Evolutionary conservation across 2,888 invertebrate genomes (phyloP).

Genomic region (Polyploca ridens): DNA sequence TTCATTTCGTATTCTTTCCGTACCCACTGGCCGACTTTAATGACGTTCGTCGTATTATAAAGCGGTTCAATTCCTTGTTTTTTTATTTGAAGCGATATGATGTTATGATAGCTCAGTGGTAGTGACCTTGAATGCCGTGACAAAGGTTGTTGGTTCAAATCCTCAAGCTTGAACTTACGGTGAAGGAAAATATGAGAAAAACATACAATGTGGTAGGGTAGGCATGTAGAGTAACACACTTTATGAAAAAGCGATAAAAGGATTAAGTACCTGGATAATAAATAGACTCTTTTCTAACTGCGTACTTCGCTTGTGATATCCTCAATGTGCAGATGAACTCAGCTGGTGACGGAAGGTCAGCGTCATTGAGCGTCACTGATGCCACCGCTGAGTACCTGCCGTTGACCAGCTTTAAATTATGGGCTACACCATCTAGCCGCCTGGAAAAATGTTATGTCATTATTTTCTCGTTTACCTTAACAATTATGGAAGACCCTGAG

Average conservation of each 20-base stretch:
- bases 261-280: conserved; percentile 82
- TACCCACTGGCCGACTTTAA: conserved; percentile 52
- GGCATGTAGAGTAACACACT: no score
- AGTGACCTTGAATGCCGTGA: no score
- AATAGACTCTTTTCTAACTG: conserved; percentile 80
- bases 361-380: conserved; percentile 79
- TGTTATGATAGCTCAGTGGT: no score
- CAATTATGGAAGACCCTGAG: no score
- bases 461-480: no score
- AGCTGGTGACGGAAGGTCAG: conserved; percentile 78
- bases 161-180: no score
- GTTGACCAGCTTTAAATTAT: conserved; percentile 63
- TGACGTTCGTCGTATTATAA: conserved; percentile 65
- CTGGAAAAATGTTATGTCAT: conserved; percentile 35
- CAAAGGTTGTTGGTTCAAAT: no score
- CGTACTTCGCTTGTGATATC: conserved; percentile 86
- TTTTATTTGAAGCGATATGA: conserved; percentile 44
- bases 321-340: conserved; percentile 86
- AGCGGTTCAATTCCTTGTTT: conserved; percentile 67
- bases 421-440: conserved; percentile 68
- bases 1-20: conserved; percentile 61
- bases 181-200: no score
- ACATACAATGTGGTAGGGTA: no score
- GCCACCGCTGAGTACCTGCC: conserved; percentile 84
- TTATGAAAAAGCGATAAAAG: not conserved